Percentiles rank a stretch among this genome's conserved stretches.
These are phyloP conservation scores for Diplodus puntazzo DNA, from an alignment of 2,797 vertebrate genomes.

Conservation along the genomic window DNA sequence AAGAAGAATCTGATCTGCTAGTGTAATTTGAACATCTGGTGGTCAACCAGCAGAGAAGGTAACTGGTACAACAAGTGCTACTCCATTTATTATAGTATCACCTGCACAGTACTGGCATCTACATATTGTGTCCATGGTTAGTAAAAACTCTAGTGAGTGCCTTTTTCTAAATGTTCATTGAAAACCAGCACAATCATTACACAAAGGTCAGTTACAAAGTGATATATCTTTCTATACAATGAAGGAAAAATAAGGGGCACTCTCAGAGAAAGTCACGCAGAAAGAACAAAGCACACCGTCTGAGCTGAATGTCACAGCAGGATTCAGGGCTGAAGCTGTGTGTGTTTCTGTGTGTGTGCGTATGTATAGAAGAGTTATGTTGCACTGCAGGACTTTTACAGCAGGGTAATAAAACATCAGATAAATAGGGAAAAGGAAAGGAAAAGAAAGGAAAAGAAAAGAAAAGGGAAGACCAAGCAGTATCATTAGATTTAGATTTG, in stretches of 20 bases:
- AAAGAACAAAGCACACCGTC: constrained; percentile 8
- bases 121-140: not conserved
- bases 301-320: constrained; percentile 35
- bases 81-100: not conserved
- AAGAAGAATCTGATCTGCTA: too few species aligned
- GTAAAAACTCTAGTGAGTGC: not conserved
- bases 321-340: constrained; percentile 16
- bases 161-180: constrained; percentile 1
- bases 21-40: not conserved
- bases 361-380: constrained; percentile 32
- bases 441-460: constrained; percentile 9
- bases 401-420: constrained; percentile 50
- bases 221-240: constrained; percentile 14
- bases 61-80: not conserved
- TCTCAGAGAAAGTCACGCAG: not conserved
- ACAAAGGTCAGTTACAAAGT: constrained; percentile 15
- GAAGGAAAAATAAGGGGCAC: not conserved
- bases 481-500: constrained; percentile 31
- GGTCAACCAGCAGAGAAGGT: not conserved
- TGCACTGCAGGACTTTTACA: constrained; percentile 41
- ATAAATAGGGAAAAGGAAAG: constrained; percentile 14
- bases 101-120: too few species aligned
- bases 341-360: constrained; percentile 16
- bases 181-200: constrained; percentile 7
- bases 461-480: constrained; percentile 13